Percentiles rank a stretch among this genome's conserved stretches.
phyloP scores from a whole-genome alignment of 2,888 invertebrate genomes.

The Caenorhabditis sulstoni region DNA sequence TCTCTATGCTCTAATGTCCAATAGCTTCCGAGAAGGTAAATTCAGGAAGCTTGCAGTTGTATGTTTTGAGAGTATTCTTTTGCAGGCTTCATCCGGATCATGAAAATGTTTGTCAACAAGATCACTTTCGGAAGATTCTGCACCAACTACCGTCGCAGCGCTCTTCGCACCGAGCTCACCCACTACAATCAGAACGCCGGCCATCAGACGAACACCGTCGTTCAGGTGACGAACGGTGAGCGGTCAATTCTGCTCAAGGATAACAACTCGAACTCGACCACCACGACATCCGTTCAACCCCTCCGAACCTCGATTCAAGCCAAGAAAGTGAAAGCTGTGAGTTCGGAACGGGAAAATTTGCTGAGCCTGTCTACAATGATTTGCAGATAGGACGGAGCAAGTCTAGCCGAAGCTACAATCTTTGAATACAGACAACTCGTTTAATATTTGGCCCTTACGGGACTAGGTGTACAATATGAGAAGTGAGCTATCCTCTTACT shows the following conservation, averaged over 20 bases:
- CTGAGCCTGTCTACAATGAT: conserved; percentile 20
- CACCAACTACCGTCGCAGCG: conserved; percentile 42
- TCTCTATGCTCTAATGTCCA: conserved; percentile 93
- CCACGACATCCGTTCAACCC: conserved; percentile 26
- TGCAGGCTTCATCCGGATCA: conserved; percentile 67
- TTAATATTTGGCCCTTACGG: conserved; percentile 11
- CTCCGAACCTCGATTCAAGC: conserved; percentile 49
- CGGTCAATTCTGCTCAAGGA: conserved; percentile 38
- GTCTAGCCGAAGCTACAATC: conserved; percentile 53
- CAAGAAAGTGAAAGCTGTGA: conserved; percentile 39
- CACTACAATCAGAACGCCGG: conserved; percentile 46
- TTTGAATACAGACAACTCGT: conserved; percentile 51
- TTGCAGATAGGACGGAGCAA: conserved; percentile 60
- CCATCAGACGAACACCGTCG: conserved; percentile 37
- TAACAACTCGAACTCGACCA: neutral
- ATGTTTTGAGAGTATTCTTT: conserved; percentile 2
- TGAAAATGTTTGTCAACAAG: conserved; percentile 54
- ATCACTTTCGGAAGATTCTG: conserved; percentile 61
- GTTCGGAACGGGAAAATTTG: neutral
- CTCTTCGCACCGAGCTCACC: conserved; percentile 57
- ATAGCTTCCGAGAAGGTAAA: conserved; percentile 91
- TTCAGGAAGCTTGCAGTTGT: neutral
- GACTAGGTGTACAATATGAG: conserved; percentile 16
- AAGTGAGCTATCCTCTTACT: neutral
- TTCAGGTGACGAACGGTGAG: conserved; percentile 40